A percentile compares a stretch with the other conserved stretches of the same genome.
phyloP scores from a whole-genome alignment of 2,797 vertebrate species.

The Argentina silus region DNA sequence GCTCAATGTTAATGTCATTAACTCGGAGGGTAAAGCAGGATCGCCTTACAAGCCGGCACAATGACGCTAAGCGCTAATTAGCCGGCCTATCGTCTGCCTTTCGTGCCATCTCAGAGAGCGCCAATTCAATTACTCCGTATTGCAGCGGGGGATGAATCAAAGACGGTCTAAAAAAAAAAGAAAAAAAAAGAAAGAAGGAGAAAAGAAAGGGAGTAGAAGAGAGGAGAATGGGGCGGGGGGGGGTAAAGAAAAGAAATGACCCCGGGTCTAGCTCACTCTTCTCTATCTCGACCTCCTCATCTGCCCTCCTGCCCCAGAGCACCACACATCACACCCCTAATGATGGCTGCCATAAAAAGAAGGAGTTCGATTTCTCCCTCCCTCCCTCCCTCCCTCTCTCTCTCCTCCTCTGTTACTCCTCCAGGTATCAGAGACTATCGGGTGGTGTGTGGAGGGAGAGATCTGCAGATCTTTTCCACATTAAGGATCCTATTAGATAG shows the following conservation, averaged over 20 bases:
- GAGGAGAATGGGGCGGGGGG: constrained; percentile 27
- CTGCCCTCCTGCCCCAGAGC: constrained; percentile 79
- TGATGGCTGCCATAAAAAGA: constrained; percentile 82
- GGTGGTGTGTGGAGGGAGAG: constrained; percentile 74
- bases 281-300: constrained; percentile 76
- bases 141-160: constrained; percentile 55
- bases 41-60: constrained; percentile 70
- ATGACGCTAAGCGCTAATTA: constrained; percentile 71
- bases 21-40: constrained; percentile 44
- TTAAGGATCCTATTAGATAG: constrained; percentile 99
- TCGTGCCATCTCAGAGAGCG: constrained; percentile 65
- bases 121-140: constrained; percentile 71
- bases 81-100: constrained; percentile 67
- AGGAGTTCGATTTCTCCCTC: constrained; percentile 79
- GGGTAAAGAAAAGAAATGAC: constrained; percentile 69
- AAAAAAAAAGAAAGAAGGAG: constrained; percentile 16
- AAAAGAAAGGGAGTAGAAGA: constrained; percentile 14
- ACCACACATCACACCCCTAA: constrained; percentile 85
- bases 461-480: constrained; percentile 97
- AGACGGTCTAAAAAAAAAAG: constrained; percentile 32
- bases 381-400: constrained; percentile 47
- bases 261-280: constrained; percentile 62
- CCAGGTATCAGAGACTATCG: constrained; percentile 84
- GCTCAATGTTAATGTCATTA: constrained; percentile 76
- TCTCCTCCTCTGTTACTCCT: constrained; percentile 55